Evolutionary conservation across 2,888 invertebrate species (phyloP).

Genomic region (Xestobium rufovillosum): DNA sequence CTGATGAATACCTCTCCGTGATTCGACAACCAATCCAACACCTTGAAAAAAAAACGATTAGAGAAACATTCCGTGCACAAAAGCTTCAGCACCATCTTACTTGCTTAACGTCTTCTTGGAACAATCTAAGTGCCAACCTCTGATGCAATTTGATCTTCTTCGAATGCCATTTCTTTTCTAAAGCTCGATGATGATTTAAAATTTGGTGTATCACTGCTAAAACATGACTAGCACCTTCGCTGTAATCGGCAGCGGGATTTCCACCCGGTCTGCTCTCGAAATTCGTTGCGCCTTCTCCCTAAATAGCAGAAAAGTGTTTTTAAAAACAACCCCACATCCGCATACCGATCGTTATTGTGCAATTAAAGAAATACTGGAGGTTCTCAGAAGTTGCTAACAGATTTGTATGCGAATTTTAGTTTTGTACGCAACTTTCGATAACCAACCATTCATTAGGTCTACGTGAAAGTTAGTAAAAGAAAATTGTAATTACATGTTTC

Average conservation of each 20-base stretch:
- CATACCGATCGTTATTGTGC: neutral
- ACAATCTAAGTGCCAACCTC: constrained; percentile 80
- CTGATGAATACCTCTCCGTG: constrained; percentile 95
- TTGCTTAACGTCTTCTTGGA: constrained; percentile 97
- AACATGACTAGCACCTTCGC: constrained; percentile 93
- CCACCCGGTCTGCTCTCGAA: constrained; percentile 53
- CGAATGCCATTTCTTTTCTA: constrained; percentile 92
- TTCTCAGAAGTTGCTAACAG: no score
- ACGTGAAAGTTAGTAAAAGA: constrained; percentile 15
- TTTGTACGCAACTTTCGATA: no score
- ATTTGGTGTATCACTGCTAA: constrained; percentile 95
- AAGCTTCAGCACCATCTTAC: no score
- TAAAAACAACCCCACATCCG: neutral
- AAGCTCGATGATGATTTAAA: constrained; percentile 84
- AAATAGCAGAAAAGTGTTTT: constrained; percentile 7
- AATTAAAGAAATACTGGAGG: neutral
- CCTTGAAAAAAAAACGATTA: constrained; percentile 48
- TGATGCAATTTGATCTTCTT: constrained; percentile 94
- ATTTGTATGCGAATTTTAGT: no score
- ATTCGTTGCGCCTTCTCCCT: constrained; percentile 48
- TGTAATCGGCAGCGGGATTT: constrained; percentile 92
- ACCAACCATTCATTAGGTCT: no score
- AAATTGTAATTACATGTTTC: constrained; percentile 60
- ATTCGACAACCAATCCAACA: constrained; percentile 93
- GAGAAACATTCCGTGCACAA: no score